These are phyloP conservation scores for Periphyllus acericola DNA, from an alignment of 2,888 invertebrate species.

Conservation along the genomic window DNA sequence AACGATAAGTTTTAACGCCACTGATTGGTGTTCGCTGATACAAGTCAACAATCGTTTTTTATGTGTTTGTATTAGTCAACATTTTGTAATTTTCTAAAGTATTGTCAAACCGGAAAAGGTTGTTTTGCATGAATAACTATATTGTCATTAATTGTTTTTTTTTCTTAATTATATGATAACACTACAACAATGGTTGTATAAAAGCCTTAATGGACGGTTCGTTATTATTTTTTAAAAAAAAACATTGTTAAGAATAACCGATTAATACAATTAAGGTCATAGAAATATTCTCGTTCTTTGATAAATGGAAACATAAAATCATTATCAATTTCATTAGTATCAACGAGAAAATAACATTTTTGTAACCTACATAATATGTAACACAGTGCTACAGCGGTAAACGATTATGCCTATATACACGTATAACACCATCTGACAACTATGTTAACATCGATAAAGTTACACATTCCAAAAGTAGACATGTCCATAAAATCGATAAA, in stretches of 20 bases:
- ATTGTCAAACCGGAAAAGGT: background rate
- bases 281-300: background rate
- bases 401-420: background rate
- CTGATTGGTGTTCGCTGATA: conserved; percentile 14
- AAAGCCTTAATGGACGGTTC: background rate
- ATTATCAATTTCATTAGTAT: too few relatives aligned
- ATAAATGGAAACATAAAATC: too few relatives aligned
- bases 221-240: background rate
- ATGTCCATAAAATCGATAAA: background rate
- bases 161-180: background rate
- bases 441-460: background rate
- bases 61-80: background rate
- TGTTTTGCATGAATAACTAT: background rate
- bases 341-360: background rate
- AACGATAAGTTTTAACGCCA: background rate
- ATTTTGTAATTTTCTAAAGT: background rate
- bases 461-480: background rate
- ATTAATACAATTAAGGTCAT: background rate
- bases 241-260: background rate
- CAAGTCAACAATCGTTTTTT: background rate
- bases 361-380: background rate
- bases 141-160: background rate
- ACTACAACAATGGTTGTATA: background rate
- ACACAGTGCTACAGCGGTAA: background rate
- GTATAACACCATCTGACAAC: background rate